Evolutionary conservation across 2,888 invertebrate genomes (phyloP).

Genomic region (Orgyia antiqua): DNA sequence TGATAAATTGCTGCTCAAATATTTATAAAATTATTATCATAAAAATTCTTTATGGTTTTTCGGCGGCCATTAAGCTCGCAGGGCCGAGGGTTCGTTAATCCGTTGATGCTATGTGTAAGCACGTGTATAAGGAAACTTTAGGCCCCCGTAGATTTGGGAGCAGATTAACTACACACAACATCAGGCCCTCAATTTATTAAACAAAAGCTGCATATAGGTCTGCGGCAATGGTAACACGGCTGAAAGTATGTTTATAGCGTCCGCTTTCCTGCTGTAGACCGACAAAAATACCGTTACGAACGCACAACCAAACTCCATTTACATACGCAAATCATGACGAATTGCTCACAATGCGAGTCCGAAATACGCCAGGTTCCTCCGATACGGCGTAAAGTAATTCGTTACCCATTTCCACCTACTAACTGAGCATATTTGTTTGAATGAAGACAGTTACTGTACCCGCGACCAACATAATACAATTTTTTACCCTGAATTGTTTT

Average conservation of each 20-base stretch:
- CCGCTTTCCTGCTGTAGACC: constrained; percentile 71
- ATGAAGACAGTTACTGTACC: constrained; percentile 22
- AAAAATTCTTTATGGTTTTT: constrained; percentile 21
- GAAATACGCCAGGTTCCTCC: constrained; percentile 46
- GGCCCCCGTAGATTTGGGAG: constrained; percentile 13
- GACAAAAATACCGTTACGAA: constrained; percentile 74
- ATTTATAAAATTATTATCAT: constrained; percentile 20
- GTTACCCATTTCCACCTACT: constrained; percentile 32
- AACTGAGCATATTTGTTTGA: constrained; percentile 31
- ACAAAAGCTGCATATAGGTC: constrained; percentile 38
- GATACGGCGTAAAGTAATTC: constrained; percentile 32
- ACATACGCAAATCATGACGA: constrained; percentile 76
- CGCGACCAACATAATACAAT: too few relatives aligned
- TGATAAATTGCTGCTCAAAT: constrained; percentile 18
- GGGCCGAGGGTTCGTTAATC: constrained; percentile 24
- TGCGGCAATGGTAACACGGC: constrained; percentile 44
- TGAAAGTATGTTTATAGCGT: constrained; percentile 75
- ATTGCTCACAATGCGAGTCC: constrained; percentile 66
- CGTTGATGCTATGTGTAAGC: constrained; percentile 18
- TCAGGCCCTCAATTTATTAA: constrained; percentile 28
- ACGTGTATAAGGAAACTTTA: constrained; percentile 18
- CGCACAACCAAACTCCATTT: constrained; percentile 71
- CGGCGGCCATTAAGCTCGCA: constrained; percentile 16
- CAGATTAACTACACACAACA: constrained; percentile 14
- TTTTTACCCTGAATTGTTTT: too few relatives aligned